Conservation (phyloP, 1,140 invertebrate species). For the Eumaeus atala region DNA sequence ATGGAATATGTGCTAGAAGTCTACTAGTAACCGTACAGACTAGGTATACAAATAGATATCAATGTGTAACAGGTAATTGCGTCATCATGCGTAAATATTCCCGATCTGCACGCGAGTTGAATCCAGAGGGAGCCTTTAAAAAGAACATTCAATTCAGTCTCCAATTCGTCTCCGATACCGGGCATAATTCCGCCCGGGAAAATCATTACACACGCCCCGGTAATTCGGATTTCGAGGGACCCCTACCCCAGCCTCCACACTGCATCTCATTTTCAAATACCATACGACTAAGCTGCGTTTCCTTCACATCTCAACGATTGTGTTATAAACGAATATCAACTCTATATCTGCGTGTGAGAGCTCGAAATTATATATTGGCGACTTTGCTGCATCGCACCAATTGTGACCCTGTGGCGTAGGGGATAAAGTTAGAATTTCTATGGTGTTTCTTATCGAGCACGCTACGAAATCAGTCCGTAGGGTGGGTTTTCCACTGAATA, state of each 20-base stretch:
- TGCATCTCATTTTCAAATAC: conserved; percentile 73
- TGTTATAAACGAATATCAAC: conserved; percentile 47
- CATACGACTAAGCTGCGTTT: conserved; percentile 47
- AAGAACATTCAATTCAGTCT: conserved; percentile 57
- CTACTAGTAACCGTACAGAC: no score
- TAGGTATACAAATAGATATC: no score
- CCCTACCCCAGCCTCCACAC: conserved; percentile 41
- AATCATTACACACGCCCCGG: conserved; percentile 72
- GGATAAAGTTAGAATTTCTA: conserved; percentile 63
- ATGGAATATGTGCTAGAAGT: no score
- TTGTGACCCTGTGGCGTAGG: conserved; percentile 51
- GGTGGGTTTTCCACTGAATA: conserved; percentile 48
- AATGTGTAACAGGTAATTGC: background rate
- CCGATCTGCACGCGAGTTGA: conserved; percentile 17
- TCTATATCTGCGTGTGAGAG: conserved; percentile 35
- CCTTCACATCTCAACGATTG: conserved; percentile 24
- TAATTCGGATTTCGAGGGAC: conserved; percentile 69
- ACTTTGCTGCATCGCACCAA: conserved; percentile 32
- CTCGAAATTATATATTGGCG: conserved; percentile 29
- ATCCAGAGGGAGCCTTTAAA: conserved; percentile 41
- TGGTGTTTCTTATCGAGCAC: conserved; percentile 40
- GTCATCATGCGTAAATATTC: conserved; percentile 1
- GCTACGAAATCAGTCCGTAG: conserved; percentile 34
- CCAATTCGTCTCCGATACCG: conserved; percentile 58
- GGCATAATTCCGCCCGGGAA: conserved; percentile 67